These are phyloP conservation scores for Dusona sp. DNA, from an alignment of 2,888 invertebrate species.

Conservation along the genomic window DNA sequence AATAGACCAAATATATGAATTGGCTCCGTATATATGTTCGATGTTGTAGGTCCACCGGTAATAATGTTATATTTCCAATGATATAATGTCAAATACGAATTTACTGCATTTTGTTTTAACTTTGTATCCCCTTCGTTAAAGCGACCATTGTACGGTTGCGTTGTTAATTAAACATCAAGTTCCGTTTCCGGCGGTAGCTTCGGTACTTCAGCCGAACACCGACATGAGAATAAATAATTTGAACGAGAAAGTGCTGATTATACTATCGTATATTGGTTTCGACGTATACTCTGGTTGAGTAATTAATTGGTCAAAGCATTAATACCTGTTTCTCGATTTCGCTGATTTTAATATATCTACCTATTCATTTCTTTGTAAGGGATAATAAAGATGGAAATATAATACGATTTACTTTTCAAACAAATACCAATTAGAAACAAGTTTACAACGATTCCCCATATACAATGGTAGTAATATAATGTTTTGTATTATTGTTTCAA, in stretches of 20 bases:
- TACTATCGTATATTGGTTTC: constrained; percentile 14
- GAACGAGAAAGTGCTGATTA: constrained; percentile 40
- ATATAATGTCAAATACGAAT: constrained; percentile 21
- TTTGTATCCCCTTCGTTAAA: neutral
- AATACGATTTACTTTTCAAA: constrained; percentile 14
- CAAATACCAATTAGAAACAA: constrained; percentile 1
- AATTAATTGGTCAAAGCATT: constrained; percentile 40
- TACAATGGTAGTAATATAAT: neutral
- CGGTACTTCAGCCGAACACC: constrained; percentile 7
- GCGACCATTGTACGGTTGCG: constrained; percentile 13
- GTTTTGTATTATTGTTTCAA: neutral
- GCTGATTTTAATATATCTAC: constrained; percentile 7
- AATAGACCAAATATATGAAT: neutral
- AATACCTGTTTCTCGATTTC: constrained; percentile 23
- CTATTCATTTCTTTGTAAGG: constrained; percentile 11
- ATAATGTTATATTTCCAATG: neutral
- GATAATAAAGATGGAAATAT: neutral
- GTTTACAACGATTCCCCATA: neutral
- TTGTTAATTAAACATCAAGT: constrained; percentile 60
- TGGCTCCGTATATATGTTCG: neutral
- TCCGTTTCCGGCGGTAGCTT: constrained; percentile 33
- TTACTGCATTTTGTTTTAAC: constrained; percentile 2
- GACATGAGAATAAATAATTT: constrained; percentile 23
- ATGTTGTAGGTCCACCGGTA: neutral
- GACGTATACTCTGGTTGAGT: neutral